Base-by-base conservation (phyloP, 2,113 vertebrate genomes). In the Chaenocephalus aceratus region DNA sequence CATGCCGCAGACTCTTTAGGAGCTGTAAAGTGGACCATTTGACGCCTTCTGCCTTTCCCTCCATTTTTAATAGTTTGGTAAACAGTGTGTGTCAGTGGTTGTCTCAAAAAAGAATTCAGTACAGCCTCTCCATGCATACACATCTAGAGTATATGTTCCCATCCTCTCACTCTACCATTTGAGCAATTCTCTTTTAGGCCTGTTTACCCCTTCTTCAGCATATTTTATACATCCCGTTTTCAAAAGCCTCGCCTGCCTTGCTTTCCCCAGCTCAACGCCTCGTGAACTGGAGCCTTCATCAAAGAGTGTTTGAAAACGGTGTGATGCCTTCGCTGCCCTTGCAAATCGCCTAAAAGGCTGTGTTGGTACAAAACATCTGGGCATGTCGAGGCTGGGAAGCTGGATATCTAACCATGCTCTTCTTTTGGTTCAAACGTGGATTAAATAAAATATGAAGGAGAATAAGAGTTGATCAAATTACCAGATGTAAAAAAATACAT, bases 211-310 rank as follows among this genome's bases (percentile, higher is more conserved):
- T 41, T 5, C 72, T 84, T 18, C 34, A 70, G 72, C 68, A 18
- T 44, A 85, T 82, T 88, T 86, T 59, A 76, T 62, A 71, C 21
- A 46, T 52, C 62, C 64, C 23, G 77, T 73, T 30, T 87, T 51
- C 65, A 84, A 70, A 73, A 14, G 6, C 67, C 82, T 71, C 21
- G 15, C 69, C 61, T 14, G 64, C 21, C 58, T 49, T 68, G 14
- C 0, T 70, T 80, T 76, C 15, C 41, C 64, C 51, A 45, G 79
- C 87, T 89, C 79, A 84, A 79, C 64, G 64, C 75, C 78, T 70
- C 64, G 85, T 93, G 86, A 91, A 89, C 86, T 87, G 64, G 66
- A 83, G 62, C 44, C 1, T 13, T 82, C 84, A 91, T 92, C 82
- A 90, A 87, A 92, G 85, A 77, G 67, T 56, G 74, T 89, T 87